phyloP scores from a whole-genome alignment of 2,113 vertebrate genomes.

The Raja brachyura region DNA sequence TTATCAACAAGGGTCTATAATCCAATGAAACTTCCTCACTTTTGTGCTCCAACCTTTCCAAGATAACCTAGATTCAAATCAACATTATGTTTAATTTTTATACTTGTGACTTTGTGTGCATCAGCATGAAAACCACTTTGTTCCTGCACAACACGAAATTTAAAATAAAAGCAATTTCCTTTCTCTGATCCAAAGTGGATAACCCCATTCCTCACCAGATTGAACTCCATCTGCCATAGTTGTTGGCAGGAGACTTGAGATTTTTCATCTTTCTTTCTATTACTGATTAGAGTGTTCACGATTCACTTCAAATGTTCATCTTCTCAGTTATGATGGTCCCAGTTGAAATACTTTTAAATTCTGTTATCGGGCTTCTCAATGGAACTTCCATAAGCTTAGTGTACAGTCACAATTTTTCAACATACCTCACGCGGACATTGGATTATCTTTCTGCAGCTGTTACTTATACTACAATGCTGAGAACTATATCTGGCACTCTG shows the following conservation, averaged over 20 bases:
- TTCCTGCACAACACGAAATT: not conserved
- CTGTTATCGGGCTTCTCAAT: no score
- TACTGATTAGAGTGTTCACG: not conserved
- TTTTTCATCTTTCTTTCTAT: not conserved
- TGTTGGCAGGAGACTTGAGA: not conserved
- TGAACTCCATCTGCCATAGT: not conserved
- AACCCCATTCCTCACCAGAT: not conserved
- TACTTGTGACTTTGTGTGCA: not conserved
- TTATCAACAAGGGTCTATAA: not conserved
- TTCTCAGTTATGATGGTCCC: not conserved
- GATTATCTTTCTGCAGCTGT: no score
- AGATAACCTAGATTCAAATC: not conserved
- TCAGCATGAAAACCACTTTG: not conserved
- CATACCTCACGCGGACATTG: no score
- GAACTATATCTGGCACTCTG: no score
- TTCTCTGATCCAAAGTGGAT: not conserved
- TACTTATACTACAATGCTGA: no score
- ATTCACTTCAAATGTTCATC: no score
- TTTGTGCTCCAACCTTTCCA: not conserved
- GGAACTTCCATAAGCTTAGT: no score
- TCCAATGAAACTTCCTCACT: not conserved
- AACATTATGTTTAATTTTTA: not conserved
- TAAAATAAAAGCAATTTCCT: not conserved
- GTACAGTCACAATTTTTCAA: no score
- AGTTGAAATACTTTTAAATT: not conserved